Evolutionary conservation across 1,140 invertebrate species (phyloP), one percentile per base, ranked within the genome.

Genomic region (Brachionus asplanchnoidis): DNA sequence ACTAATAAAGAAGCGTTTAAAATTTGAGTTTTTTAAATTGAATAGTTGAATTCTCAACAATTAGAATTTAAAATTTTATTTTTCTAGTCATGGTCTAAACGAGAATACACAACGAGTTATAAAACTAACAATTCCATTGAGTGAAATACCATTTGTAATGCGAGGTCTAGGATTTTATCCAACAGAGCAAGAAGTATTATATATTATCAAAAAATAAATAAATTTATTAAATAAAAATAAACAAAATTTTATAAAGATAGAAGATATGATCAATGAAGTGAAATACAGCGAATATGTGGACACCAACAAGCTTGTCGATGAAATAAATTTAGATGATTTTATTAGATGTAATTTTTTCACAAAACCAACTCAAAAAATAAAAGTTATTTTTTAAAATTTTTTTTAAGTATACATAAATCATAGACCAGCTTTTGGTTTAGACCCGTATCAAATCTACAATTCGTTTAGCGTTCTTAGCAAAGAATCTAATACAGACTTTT

Each of bases 151-250:
- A 11, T 93, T 93, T 89, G 88, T 94, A 0, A 92, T 94, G 91
- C 89, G 93, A 85, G 92, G 93, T n/a, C 89, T 93, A 86, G 93
- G 93, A 80, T 94, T 91, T 88, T 94, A 93, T 88, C 93, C 93
- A 4, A 92, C 92, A 1, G 92, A 94, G 87, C 91, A 93, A 89
- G 93, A 94, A 90, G 93, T 93, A 87, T 12, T 17, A 66, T 7
- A 46, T 60, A 23, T 32, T 44, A 70, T 85, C 14, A 85, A 60
- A 2, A 60, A 23, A 60, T 23, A 8, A 9, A 23, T 20, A 3
- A 36, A 70, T 14, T 44, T 77, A 17, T 23, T 12, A 20, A 50
- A 36, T 6, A 68, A 44, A 2, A 83, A 20, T 36, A 14, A 40
- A 23, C 7, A 3, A 20, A 46, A 3, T 28, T 73, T 73, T 9